phyloP scores from a whole-genome alignment of 2,888 invertebrate species.

The Drosophila meridionalis region DNA sequence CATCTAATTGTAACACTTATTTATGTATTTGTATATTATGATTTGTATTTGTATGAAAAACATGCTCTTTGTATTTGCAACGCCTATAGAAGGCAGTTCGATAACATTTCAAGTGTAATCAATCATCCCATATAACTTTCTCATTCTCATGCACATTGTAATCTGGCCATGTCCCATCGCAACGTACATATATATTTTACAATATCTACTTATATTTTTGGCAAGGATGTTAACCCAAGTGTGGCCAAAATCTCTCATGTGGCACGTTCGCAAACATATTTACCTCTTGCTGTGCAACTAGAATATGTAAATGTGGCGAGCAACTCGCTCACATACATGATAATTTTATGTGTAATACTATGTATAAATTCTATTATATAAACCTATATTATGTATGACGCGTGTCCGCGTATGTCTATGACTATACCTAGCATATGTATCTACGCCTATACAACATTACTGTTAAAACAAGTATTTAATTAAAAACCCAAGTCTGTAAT shows the following conservation, averaged over 20 bases:
- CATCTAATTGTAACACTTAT: constrained; percentile 21
- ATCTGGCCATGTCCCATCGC: constrained; percentile 34
- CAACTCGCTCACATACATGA: constrained; percentile 48
- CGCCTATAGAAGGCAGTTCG: not conserved
- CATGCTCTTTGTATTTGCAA: constrained; percentile 21
- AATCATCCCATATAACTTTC: constrained; percentile 3
- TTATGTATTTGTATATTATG: constrained; percentile 25
- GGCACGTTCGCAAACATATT: constrained; percentile 67
- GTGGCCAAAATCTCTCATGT: constrained; percentile 71
- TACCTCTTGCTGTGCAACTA: constrained; percentile 76
- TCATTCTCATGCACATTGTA: constrained; percentile 41
- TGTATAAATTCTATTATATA: constrained; percentile 50
- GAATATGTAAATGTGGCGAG: constrained; percentile 55
- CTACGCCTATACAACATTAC: constrained; percentile 57
- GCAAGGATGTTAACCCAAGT: constrained; percentile 53
- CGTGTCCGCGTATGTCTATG: constrained; percentile 33
- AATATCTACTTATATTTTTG: constrained; percentile 42
- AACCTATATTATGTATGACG: constrained; percentile 34
- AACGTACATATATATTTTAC: constrained; percentile 13
- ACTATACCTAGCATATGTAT: constrained; percentile 45
- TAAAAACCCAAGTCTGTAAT: constrained; percentile 72
- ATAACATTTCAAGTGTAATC: constrained; percentile 1
- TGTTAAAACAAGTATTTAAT: constrained; percentile 76
- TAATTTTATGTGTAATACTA: constrained; percentile 49
- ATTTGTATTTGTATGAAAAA: constrained; percentile 20